Base-by-base conservation (phyloP, 2,797 vertebrate species). In the Scolopax rusticola region DNA sequence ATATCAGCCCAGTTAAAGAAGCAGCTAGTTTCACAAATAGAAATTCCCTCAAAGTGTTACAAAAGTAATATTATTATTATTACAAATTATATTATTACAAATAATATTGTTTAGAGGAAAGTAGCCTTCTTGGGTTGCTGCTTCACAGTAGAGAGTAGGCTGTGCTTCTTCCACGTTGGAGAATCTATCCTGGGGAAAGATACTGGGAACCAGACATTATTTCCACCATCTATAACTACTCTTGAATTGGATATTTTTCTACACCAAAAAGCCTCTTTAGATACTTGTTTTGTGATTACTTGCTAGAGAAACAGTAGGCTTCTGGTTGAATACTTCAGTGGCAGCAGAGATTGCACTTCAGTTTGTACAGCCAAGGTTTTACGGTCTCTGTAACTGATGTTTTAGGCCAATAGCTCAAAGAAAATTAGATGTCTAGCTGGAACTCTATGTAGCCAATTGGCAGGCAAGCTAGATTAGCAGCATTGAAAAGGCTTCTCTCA, bases 321-420 rank as follows among this genome's bases (percentile, higher is more conserved):
- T 93, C 30, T 64, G 30, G n/a, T 6, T 86, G 47, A 86, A 81
- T 69, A 15, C 54, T 69, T 77, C 28, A 43, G 18, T 84, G 40
- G 51, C 40, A 36, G 32, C 47, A 41, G 48, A 77, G 16, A 79
- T 94, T 89, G 43, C 43, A 41, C 38, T 90, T 85, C 11, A 12
- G 30, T 51, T 81, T 94, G 70, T 81, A 60, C 70, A 84, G 80
- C 87, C 85, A 95, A 89, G 74, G 63, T 76, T 93, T 36, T 69
- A 1, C 67, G 32, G 7, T 76, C 25, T 68, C 41, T 51, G 19
- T 87, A 51, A 38, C 68, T 74, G 38, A 57, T 57, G 27, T 61
- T 87, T 96, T 87, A 91, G 76, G 67, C 51, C 60, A 88, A 4
- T 63, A 76, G 74, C 80, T 76, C 59, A 80, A 76, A 93, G 78